Base-by-base conservation (phyloP, 1,140 invertebrate species). In the Rhagoletis zephyria region DNA sequence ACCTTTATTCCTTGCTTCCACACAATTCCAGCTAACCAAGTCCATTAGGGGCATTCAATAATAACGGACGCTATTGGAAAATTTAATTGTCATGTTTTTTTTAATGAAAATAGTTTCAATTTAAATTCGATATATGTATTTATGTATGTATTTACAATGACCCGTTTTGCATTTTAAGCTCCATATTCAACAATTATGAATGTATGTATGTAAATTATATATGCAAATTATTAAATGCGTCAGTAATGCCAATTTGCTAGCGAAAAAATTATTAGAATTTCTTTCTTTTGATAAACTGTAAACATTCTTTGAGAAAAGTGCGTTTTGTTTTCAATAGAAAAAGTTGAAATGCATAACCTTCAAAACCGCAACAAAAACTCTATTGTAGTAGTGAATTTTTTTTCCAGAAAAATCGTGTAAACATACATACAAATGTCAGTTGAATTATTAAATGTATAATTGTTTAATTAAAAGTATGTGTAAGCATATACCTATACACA, bases 371-470 rank as follows among this genome's bases (percentile, higher is more conserved):
- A 19, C 9, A 30, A 19, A 81, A 81, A 48, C 48, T 74, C 45
- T 74, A 74, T 74, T 48, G 14, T 6, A 74, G 16, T 74, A 74
- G 48, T 45, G 14, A 2, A 74, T 74, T 74, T 45, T 74, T 45
- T 30, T 74, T 16, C 12, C 12, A 63, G n/a, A 63, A 63, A 63
- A 30, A 30, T 30, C 30, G 30, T 30, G 30, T 30, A 30, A 30
- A 30, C 30, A 30, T 16, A 64, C 63, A 64, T 48, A 56, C 10
- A 56, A 19, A 19, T 59, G 16, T 7, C 74, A 56, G n/a, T 19
- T 56, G 48, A 81, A 81, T 56, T 81, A 56, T 56, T 81, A 81
- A 81, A 56, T 81, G 74, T 81, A 19, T 51, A 42, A 81, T 81
- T 56, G 48, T 81, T 81, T 81, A n/a, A 30, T 3, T 81, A 81